Conservation (phyloP, 1,140 invertebrate species). For the Drosophila pseudoobscura region DNA sequence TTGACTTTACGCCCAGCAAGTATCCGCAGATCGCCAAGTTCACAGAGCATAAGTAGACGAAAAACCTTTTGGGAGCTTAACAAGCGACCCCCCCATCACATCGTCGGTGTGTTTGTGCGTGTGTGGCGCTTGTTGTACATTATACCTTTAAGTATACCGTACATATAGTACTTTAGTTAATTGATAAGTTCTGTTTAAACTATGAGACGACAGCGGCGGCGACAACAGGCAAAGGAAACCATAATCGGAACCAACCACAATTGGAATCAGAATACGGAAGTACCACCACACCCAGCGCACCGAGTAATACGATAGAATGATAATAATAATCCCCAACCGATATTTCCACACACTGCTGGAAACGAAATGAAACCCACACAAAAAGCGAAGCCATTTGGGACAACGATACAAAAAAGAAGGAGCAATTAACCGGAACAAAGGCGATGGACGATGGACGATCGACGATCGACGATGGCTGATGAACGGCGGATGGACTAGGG, state of each 20-base stretch:
- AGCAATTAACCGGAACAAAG: conserved; percentile 27
- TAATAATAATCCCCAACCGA: conserved; percentile 32
- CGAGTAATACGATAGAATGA: neutral
- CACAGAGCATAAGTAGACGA: conserved; percentile 71
- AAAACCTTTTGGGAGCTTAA: conserved; percentile 9
- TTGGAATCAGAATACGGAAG: neutral
- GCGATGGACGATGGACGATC: conserved; percentile 5
- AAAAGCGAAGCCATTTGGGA: conserved; percentile 6
- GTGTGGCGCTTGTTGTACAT: conserved; percentile 66
- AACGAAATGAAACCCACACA: conserved; percentile 16
- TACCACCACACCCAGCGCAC: conserved; percentile 6
- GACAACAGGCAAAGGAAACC: neutral
- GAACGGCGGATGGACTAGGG: conserved; percentile 11
- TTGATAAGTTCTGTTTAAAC: conserved; percentile 63
- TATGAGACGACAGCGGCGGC: conserved; percentile 27
- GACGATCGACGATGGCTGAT: conserved; percentile 7
- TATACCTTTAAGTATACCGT: conserved; percentile 65
- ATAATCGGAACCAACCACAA: neutral
- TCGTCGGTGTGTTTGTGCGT: too few species aligned
- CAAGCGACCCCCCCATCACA: conserved; percentile 7
- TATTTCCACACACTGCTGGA: conserved; percentile 28
- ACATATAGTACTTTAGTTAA: conserved; percentile 76
- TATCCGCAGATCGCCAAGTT: conserved; percentile 82
- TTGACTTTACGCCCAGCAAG: conserved; percentile 72
- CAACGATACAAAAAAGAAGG: conserved; percentile 33